Evolutionary conservation across 2,113 vertebrate genomes (phyloP).

Genomic region (Ailuropoda melanoleuca): DNA sequence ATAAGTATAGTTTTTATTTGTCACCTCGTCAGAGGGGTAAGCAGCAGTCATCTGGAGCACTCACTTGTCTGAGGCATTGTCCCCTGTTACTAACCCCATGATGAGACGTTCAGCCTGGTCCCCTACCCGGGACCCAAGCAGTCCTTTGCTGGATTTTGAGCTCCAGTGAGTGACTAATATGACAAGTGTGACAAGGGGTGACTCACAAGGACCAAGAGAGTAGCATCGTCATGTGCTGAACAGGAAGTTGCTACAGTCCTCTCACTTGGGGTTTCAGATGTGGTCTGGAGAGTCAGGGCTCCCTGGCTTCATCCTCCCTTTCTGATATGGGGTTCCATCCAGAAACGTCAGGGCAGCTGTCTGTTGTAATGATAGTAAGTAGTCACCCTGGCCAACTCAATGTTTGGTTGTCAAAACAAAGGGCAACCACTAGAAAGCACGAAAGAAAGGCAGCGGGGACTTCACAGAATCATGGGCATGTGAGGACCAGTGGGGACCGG

Average conservation of each 20-base stretch:
- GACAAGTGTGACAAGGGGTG: not conserved
- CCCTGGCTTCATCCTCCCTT: not conserved
- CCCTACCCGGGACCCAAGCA: not conserved
- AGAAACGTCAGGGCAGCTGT: not conserved
- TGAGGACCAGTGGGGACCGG: fast-evolving
- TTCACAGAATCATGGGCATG: not conserved
- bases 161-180: not conserved
- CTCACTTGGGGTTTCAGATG: not conserved
- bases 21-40: not conserved
- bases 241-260: slow-evolving; percentile 8
- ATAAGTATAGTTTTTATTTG: not conserved
- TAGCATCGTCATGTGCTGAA: not conserved
- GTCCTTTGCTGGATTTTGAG: not conserved
- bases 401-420: slow-evolving; percentile 59
- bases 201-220: slow-evolving; percentile 50
- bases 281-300: not conserved
- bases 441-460: not conserved
- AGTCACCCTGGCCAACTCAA: not conserved
- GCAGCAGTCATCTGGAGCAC: not conserved
- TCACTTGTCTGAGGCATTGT: not conserved
- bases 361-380: not conserved
- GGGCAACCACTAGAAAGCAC: not conserved
- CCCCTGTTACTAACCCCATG: not conserved
- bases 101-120: not conserved
- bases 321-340: not conserved